phyloP scores from a whole-genome alignment of 2,797 vertebrate genomes.

The Chromobotia macracanthus region DNA sequence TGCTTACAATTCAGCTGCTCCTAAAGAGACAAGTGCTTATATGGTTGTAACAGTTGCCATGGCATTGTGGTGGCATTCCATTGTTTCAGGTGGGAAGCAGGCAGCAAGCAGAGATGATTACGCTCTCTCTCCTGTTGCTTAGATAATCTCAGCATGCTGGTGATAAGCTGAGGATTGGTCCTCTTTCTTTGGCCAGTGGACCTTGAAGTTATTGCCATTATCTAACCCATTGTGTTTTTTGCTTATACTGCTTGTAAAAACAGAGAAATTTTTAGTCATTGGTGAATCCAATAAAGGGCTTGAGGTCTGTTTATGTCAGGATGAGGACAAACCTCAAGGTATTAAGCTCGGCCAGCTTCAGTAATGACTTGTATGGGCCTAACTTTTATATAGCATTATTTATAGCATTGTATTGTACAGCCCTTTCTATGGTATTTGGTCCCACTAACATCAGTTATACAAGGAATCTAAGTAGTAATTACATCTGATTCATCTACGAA shows the following conservation, averaged over 20 bases:
- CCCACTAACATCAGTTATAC: background rate
- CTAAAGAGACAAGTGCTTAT: conserved; percentile 70
- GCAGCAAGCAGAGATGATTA: conserved; percentile 78
- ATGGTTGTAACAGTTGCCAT: conserved; percentile 76
- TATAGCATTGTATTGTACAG: background rate
- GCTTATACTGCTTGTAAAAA: conserved; percentile 2
- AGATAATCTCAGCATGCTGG: conserved; percentile 70
- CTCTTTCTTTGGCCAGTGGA: conserved; percentile 19
- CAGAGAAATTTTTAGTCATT: background rate
- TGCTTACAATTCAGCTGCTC: conserved; percentile 65
- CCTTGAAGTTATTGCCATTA: conserved; percentile 17
- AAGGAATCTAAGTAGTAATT: background rate
- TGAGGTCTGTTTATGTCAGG: background rate
- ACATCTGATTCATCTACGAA: background rate
- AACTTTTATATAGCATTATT: too few relatives aligned
- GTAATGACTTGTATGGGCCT: background rate
- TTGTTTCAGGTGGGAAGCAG: conserved; percentile 84
- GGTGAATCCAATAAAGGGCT: background rate
- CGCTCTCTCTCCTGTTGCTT: conserved; percentile 79
- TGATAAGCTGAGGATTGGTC: conserved; percentile 27
- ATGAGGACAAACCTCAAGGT: background rate
- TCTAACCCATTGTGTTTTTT: conserved; percentile 2
- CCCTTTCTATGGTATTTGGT: background rate
- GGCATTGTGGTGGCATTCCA: conserved; percentile 69
- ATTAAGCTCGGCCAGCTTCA: background rate